These are phyloP conservation scores for Drosophila pseudotakahashii DNA, from an alignment of 2,888 invertebrate species.

Conservation along the genomic window DNA sequence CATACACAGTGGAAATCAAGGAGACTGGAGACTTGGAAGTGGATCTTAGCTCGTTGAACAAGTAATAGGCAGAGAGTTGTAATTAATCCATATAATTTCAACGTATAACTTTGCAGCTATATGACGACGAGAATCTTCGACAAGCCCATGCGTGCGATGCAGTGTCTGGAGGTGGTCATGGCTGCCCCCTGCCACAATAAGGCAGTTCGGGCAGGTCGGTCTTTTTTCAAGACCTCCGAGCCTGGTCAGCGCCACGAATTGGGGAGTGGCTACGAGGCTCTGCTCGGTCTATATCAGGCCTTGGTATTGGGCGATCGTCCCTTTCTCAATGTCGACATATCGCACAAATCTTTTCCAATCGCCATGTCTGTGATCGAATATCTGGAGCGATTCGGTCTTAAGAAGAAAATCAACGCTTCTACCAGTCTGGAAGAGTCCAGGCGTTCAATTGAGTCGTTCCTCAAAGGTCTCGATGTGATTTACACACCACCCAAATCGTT, in stretches of 20 bases:
- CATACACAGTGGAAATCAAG: constrained; percentile 75
- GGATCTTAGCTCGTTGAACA: constrained; percentile 75
- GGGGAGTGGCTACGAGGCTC: constrained; percentile 93
- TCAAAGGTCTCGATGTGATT: constrained; percentile 73
- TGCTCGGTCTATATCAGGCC: constrained; percentile 97
- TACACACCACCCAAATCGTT: constrained; percentile 78
- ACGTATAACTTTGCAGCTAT: constrained; percentile 63
- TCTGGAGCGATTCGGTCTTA: constrained; percentile 73
- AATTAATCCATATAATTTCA: no score
- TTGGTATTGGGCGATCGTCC: constrained; percentile 95
- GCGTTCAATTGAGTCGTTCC: constrained; percentile 39
- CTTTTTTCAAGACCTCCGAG: constrained; percentile 89
- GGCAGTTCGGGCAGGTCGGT: constrained; percentile 85
- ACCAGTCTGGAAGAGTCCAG: constrained; percentile 20
- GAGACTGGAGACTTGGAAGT: constrained; percentile 67
- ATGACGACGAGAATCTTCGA: constrained; percentile 77
- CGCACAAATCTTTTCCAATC: constrained; percentile 91
- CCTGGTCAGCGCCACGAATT: constrained; percentile 84
- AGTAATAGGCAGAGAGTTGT: constrained; percentile 51
- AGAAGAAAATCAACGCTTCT: neutral
- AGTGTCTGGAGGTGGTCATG: constrained; percentile 89
- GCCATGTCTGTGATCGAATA: constrained; percentile 85
- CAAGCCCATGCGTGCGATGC: constrained; percentile 84
- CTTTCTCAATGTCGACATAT: constrained; percentile 95
- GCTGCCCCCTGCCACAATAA: constrained; percentile 84